Conservation (phyloP, 1,140 invertebrate genomes). For the Ridgeia piscesae region DNA sequence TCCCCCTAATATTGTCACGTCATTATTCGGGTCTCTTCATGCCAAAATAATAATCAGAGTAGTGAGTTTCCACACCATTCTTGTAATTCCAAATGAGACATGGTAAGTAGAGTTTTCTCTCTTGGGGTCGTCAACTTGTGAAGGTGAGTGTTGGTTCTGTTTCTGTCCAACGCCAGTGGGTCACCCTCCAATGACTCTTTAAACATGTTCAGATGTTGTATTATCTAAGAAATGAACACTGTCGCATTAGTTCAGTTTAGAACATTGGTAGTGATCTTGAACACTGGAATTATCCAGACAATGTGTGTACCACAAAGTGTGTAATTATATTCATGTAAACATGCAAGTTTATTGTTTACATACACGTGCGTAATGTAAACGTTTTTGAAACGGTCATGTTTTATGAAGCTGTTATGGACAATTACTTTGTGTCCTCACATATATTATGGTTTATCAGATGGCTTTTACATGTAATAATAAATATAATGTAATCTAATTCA, state of each 20-base stretch:
- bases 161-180: not conserved
- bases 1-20: too few species aligned
- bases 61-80: not conserved
- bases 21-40: too few species aligned
- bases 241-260: not conserved
- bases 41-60: too few species aligned
- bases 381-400: not conserved
- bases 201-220: not conserved
- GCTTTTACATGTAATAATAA: not conserved
- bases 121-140: not conserved
- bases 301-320: not conserved
- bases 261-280: not conserved
- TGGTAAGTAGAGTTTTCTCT: not conserved
- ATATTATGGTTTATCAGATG: not conserved
- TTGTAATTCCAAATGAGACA: not conserved
- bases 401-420: not conserved
- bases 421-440: not conserved
- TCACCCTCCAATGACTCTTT: not conserved
- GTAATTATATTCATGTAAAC: not conserved
- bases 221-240: not conserved
- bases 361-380: not conserved
- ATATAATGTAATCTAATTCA: not conserved
- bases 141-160: not conserved
- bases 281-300: not conserved
- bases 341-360: not conserved